Base-by-base conservation (phyloP, 92 coral and sea anemone genomes). In the Galaxea fascicularis region DNA sequence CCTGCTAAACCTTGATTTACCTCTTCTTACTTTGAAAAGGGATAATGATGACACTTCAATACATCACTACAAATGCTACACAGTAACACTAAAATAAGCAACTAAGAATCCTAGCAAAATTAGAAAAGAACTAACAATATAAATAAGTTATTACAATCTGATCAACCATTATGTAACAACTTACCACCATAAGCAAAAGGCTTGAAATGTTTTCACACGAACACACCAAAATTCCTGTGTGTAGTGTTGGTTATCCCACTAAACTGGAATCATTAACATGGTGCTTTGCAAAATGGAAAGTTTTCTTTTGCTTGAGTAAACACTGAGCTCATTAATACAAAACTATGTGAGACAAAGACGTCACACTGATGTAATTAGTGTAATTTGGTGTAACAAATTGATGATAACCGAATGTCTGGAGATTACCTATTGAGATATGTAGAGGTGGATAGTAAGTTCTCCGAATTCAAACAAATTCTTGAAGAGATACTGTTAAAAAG, bases 251-350 rank as follows among this genome's bases (percentile, higher is more conserved):
- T 46, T 11, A 66, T 22, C 27, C 31, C 49, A 20, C 74, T 29
- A 79, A 25, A 5, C 41, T 8, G 9, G n/a, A 21, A 18, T 21
- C 39, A 79, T 27, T 25, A 49, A 65, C 14, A n/a, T 56, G 49
- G 49, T 3, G 25, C 76, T 46, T 24, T 58, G 52, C 85, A 70
- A 81, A 69, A 70, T 53, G 77, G 18, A 81, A 56, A 54, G 77
- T 22, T 51, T 67, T 81, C 57, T 68, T 14, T 8, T 39, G 77
- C 58, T 21, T 54, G 35, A 11, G 69, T 68, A 70, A 81, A 81
- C 77, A 70, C 24, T 11, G 58, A 11, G 41, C 41, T 41, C 77
- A 71, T 79, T 75, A 54, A 66, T 79, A 66, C 59, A 60, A 16
- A 77, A 45, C 30, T 22, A 58, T 35, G 63, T 27, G 56, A 31